These are phyloP conservation scores for Pegea sp. DNA, from an alignment of 23 tunicate genomes.

Conservation along the genomic window DNA sequence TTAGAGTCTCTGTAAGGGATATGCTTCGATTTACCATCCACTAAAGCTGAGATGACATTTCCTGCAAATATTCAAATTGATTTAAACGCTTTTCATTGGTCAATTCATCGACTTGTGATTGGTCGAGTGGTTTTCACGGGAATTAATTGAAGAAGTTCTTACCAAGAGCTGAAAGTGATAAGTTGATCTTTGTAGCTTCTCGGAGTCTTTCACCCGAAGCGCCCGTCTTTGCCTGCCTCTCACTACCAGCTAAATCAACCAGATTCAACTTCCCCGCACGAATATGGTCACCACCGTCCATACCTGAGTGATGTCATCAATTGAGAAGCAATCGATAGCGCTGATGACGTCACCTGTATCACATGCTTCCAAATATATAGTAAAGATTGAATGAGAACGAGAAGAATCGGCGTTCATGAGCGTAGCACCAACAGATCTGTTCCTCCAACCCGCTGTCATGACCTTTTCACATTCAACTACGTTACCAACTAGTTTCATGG, in stretches of 20 bases:
- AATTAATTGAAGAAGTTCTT: no score
- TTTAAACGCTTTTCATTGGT: background rate
- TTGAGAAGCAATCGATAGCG: background rate
- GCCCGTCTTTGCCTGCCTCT: slow-evolving; percentile 93
- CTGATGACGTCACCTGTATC: no score
- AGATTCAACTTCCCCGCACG: slow-evolving; percentile 90
- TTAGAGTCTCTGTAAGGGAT: slow-evolving; percentile 96
- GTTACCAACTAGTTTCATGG: slow-evolving; percentile 46
- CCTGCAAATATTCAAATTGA: slow-evolving; percentile 11
- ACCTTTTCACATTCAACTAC: slow-evolving; percentile 79
- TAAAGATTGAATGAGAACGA: slow-evolving; percentile 89
- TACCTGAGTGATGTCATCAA: slow-evolving; percentile 7
- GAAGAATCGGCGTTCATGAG: slow-evolving; percentile 98
- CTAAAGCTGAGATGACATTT: slow-evolving; percentile 95
- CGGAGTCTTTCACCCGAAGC: slow-evolving; percentile 88
- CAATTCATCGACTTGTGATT: background rate
- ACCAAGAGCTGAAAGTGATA: slow-evolving; percentile 94
- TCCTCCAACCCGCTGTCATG: slow-evolving; percentile 86
- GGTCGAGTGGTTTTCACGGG: no score
- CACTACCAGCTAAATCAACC: slow-evolving; percentile 98
- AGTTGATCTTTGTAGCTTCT: slow-evolving; percentile 97
- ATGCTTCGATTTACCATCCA: slow-evolving; percentile 97
- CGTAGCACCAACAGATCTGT: slow-evolving; percentile 87
- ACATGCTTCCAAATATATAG: slow-evolving; percentile 93
- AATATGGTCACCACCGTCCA: slow-evolving; percentile 77